Base-by-base conservation (phyloP, 2,113 vertebrate genomes). In the Empidonax alnorum region DNA sequence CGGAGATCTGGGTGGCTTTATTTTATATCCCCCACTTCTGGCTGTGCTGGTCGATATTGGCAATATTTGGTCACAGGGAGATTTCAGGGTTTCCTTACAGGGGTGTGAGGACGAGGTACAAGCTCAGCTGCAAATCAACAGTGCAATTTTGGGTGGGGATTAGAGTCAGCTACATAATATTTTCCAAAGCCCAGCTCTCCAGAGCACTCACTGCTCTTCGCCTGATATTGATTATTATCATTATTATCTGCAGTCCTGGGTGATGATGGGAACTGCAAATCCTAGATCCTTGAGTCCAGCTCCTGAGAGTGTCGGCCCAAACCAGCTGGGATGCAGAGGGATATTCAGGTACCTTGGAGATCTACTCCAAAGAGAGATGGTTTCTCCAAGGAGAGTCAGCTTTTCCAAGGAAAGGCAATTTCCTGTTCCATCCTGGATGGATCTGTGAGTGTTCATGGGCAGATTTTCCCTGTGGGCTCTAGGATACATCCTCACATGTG, bases 381-480 rank as follows among this genome's bases (percentile, higher is more conserved):
- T 39, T 44, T 22, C 55, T 52, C 27, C 42, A 4, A 16, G 66
- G 39, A 27, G 22, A 10, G 42, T 6, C 4, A 9, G 25, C 24
- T 63, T 41, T 25, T 61, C 61, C 61, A 28, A 63, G 39, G 61
- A 41, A 25, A 28, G 24, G 12, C 25, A 41, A 17, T 44, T 33
- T 49, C 62, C 53, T 17, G 28, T 1, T 0, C 47, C 18, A 13
- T 52, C 49, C 31, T 5, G 1, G 24, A 0, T 5, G 3, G 25
- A 5, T 16, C 7, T 5, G 7, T 7, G 17, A 7, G 9, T 20
- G 16, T 8, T 42, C 1, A 7, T 0, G 2, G 53, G 28, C 23
- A 8, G 42, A 6, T 5, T 28, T 58, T 39, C 31, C 47, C 31
- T 5, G 5, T 7, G 4, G 68, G 31, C 4, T 10, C 0, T 11